Base-by-base conservation (phyloP, 2,888 invertebrate genomes). In the Tenthredo notha region DNA sequence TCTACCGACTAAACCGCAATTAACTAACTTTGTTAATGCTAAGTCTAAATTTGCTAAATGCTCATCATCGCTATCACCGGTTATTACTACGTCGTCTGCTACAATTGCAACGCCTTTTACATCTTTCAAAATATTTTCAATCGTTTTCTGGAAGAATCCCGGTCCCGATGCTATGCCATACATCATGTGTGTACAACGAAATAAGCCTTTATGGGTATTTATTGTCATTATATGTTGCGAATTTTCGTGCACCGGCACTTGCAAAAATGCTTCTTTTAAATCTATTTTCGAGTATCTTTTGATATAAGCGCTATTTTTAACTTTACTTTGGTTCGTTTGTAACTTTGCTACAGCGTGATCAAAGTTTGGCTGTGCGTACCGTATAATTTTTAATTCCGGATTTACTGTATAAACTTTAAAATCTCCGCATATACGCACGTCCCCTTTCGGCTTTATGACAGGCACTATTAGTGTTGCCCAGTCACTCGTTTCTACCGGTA, bases 101-200 rank as follows among this genome's bases (percentile, higher is more conserved):
- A 85, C 80, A 21, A 43, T 40, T 15, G 85, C 84, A 4, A 54
- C 80, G 5, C 40, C 50, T 1, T 43, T 43, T 43, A 84, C 86
- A 6, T 86, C 88, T 10, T 10, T 6, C 15, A 87, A 18, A n/a
- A 85, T 84, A n/a, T 86, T 84, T 0, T 84, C 80, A 47, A 87
- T 86, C 25, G 70, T 86, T 10, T 6, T 47, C 21, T 85, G 85
- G 1, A 88, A n/a, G 1, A 85, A 85, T 3, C 25, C 77, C 1
- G 85, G 86, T 0, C 65, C 86, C 0, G 80, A n/a, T 2, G 83
- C 9, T 1, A 85, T 54, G 0, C 86, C 86, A 15, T 87, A 86
- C 0, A 85, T 12, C 3, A 87, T 50, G 0, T 43, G 25, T 1
- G 12, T 86, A 50, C 86, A 87, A 29, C 61, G 12, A 70, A 65